A percentile compares a stretch with the other conserved stretches of the same genome.
phyloP scores from a whole-genome alignment of 2,797 vertebrate species.

The Sebastes trivittatus region DNA sequence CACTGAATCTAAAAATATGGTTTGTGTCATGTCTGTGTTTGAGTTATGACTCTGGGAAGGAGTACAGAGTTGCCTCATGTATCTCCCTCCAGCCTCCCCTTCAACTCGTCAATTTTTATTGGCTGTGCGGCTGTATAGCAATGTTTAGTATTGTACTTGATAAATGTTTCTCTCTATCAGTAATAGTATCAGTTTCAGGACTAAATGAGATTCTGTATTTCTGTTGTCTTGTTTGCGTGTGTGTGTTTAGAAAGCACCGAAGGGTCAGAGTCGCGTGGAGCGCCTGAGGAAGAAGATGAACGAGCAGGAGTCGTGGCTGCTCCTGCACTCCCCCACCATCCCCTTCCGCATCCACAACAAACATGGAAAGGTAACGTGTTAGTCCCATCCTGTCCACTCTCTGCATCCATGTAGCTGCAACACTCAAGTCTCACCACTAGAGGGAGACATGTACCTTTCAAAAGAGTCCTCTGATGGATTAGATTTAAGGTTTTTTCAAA shows the following conservation, averaged over 20 bases:
- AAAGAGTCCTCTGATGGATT: neutral
- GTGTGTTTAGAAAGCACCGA: conserved; percentile 89
- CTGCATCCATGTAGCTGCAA: neutral
- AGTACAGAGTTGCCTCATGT: neutral
- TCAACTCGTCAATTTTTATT: neutral
- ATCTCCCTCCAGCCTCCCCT: neutral
- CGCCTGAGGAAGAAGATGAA: conserved; percentile 99
- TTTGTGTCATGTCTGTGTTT: neutral
- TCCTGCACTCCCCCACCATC: conserved; percentile 94
- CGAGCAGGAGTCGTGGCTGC: conserved; percentile 96
- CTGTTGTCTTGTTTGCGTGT: neutral
- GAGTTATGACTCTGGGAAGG: neutral
- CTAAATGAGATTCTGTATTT: neutral
- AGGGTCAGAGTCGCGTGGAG: conserved; percentile 93
- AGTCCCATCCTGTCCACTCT: neutral
- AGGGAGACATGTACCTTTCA: conserved; percentile 39
- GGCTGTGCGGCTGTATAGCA: neutral
- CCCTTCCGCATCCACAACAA: conserved; percentile 97
- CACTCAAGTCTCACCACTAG: conserved; percentile 44
- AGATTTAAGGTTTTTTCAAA: neutral
- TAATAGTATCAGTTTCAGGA: neutral
- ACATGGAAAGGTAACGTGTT: conserved; percentile 90
- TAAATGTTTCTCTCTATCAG: neutral
- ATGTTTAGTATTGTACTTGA: neutral
- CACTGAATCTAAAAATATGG: neutral